phyloP scores from a whole-genome alignment of 2,113 vertebrate species.

The Fregata magnificens region DNA sequence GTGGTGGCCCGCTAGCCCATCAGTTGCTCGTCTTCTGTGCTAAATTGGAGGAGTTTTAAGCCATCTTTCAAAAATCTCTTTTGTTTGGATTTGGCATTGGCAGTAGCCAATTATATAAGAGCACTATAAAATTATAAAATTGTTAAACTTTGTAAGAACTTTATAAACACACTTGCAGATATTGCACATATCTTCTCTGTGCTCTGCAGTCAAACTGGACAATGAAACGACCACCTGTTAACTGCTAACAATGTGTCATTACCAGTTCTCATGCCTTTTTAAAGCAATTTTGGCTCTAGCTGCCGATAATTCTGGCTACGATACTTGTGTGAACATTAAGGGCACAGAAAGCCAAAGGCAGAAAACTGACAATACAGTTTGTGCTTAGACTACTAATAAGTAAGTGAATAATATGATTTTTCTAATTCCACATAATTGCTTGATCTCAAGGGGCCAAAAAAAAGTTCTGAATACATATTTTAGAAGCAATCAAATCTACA shows the following conservation, averaged over 20 bases:
- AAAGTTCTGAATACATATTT: conserved; percentile 69
- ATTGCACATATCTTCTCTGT: conserved; percentile 72
- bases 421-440: conserved; percentile 75
- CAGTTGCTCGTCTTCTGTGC: conserved; percentile 39
- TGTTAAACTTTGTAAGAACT: conserved; percentile 67
- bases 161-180: conserved; percentile 68
- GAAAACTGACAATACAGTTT: conserved; percentile 80
- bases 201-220: conserved; percentile 79
- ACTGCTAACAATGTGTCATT: conserved; percentile 82
- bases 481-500: conserved; percentile 56
- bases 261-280: conserved; percentile 78
- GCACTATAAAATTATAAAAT: conserved; percentile 52
- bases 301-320: conserved; percentile 77
- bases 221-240: conserved; percentile 86
- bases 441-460: conserved; percentile 69
- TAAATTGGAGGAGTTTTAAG: conserved; percentile 19
- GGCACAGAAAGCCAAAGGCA: conserved; percentile 80
- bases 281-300: conserved; percentile 82
- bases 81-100: conserved; percentile 62
- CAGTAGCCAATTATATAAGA: conserved; percentile 53
- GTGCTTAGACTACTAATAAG: conserved; percentile 80
- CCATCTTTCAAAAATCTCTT: conserved; percentile 64
- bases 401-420: conserved; percentile 73
- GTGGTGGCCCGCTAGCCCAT: neutral
- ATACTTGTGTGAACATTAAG: conserved; percentile 82